phyloP scores from a whole-genome alignment of 1,140 invertebrate genomes.

The Lasioglossum baleicum region DNA sequence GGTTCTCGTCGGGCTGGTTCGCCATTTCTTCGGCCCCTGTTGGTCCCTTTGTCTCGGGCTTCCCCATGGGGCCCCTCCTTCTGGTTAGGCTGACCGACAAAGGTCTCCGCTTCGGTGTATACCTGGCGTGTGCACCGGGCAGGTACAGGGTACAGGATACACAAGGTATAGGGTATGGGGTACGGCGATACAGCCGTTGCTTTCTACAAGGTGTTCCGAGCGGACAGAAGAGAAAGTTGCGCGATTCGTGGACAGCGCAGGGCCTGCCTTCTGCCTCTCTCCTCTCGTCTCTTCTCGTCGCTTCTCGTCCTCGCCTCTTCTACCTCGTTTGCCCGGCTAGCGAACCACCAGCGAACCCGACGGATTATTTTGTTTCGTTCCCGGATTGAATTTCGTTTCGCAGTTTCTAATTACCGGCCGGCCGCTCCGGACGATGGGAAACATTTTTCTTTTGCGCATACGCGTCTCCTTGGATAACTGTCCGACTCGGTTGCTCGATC shows the following conservation, averaged over 20 bases:
- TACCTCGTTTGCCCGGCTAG: too few species aligned
- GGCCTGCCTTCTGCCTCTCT: background rate
- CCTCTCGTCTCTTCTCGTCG: too few species aligned
- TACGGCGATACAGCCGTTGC: conserved; percentile 56
- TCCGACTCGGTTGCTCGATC: background rate
- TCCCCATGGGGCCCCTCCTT: conserved; percentile 34
- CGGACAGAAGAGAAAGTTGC: conserved; percentile 41
- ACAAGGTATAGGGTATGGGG: too few species aligned
- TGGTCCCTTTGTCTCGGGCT: conserved; percentile 63
- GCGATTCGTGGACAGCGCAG: conserved; percentile 3
- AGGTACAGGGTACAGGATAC: background rate
- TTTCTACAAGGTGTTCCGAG: conserved; percentile 54
- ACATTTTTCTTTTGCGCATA: conserved; percentile 1
- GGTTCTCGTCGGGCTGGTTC: conserved; percentile 21
- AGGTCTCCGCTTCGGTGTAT: conserved; percentile 55
- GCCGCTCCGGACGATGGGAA: background rate
- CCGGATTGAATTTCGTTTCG: conserved; percentile 30
- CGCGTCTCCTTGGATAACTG: background rate
- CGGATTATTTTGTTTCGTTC: conserved; percentile 29
- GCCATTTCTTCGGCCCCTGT: conserved; percentile 42
- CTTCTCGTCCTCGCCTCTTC: too few species aligned
- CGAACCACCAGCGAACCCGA: background rate
- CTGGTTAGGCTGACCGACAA: conserved; percentile 50
- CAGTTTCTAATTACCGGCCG: conserved; percentile 31
- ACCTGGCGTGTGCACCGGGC: conserved; percentile 42